These are phyloP conservation scores for Sigmodon hispidus DNA, from an alignment of 2,113 vertebrate species.

Conservation along the genomic window DNA sequence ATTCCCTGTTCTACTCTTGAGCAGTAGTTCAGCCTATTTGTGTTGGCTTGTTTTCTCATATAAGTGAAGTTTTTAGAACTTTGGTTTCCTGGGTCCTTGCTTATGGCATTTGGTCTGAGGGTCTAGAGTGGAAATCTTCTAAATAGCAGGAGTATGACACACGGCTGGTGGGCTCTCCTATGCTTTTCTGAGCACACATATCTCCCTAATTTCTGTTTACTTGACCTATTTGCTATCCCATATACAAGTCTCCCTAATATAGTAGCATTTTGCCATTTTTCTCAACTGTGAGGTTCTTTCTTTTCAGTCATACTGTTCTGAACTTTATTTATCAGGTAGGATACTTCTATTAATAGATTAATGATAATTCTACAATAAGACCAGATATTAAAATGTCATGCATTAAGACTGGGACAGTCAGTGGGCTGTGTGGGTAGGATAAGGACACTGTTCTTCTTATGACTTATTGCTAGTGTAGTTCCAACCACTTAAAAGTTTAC, in stretches of 20 bases:
- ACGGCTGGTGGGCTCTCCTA: background rate
- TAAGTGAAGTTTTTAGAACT: background rate
- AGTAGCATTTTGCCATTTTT: background rate
- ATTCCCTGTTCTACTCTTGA: background rate
- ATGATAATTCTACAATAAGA: background rate
- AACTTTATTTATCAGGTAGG: background rate
- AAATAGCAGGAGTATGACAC: background rate
- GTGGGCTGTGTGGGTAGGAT: background rate
- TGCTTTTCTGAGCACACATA: background rate
- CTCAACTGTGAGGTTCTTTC: background rate
- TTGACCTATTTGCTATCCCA: background rate
- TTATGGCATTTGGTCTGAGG: background rate
- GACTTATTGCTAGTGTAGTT: background rate
- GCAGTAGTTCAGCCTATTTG: background rate
- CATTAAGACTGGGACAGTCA: background rate
- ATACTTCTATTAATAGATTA: background rate
- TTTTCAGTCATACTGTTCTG: background rate
- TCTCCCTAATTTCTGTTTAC: background rate
- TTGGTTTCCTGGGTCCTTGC: background rate
- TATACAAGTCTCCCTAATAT: background rate
- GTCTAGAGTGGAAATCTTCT: background rate
- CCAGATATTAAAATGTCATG: background rate
- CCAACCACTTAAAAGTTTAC: background rate
- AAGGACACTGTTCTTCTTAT: background rate
- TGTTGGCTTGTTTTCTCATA: slow-evolving; percentile 17